These are phyloP conservation scores for Eristalis tenax DNA, from an alignment of 2,888 invertebrate genomes.

Conservation along the genomic window DNA sequence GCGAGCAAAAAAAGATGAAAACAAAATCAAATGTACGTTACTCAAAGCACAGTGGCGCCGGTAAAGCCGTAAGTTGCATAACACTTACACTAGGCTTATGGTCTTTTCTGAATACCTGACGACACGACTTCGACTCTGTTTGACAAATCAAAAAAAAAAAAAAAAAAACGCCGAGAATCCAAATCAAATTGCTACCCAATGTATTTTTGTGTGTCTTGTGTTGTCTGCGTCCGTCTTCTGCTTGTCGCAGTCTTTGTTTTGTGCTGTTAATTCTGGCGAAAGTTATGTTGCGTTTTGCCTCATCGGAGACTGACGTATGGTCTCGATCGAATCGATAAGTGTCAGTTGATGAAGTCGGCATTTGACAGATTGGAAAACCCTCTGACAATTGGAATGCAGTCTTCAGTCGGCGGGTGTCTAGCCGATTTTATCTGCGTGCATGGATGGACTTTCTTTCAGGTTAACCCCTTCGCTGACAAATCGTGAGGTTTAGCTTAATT, in stretches of 20 bases:
- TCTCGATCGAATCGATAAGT: background rate
- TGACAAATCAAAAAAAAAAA: background rate
- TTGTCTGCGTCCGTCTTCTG: background rate
- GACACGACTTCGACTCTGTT: background rate
- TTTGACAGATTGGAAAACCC: background rate
- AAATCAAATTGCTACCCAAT: background rate
- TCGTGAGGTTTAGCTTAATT: too few species aligned
- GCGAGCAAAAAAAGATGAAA: background rate
- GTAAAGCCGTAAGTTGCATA: slow-evolving; percentile 6
- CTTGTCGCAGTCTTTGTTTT: background rate
- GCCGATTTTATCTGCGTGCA: too few species aligned
- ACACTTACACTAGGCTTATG: background rate
- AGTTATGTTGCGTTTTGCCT: background rate
- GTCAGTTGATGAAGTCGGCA: background rate
- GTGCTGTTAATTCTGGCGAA: background rate
- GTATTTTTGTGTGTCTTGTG: background rate
- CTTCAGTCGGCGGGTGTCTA: too few species aligned
- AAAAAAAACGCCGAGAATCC: background rate
- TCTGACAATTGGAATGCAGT: background rate
- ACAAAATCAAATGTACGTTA: slow-evolving; percentile 16
- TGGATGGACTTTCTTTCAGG: too few species aligned
- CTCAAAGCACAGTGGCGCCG: background rate
- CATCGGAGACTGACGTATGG: background rate
- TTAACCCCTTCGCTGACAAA: too few species aligned
- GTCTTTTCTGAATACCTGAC: background rate